Evolutionary conservation across 2,113 vertebrate species (phyloP), one percentile per base, ranked within the genome.

Genomic region (human (Homo sapiens)): DNA sequence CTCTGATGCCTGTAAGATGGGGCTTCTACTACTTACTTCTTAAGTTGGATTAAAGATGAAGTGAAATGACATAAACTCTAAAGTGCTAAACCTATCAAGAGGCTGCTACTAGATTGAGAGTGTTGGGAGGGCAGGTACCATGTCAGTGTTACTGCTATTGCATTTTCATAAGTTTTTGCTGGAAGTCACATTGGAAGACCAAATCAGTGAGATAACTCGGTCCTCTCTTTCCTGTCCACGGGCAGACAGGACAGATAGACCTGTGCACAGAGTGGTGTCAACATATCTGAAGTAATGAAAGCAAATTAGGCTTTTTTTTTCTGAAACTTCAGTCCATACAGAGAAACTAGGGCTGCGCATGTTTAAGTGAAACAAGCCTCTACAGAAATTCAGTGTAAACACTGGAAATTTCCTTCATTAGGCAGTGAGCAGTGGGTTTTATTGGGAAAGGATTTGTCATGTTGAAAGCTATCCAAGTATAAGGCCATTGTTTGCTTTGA

Each of bases 401-500:
- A 75, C 18, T 45, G 61, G 9, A 89, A 87, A 35, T 82, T 86
- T 80, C 45, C 66, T 45, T 96, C 52, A 45, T 32, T 48, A 91
- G 73, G 68, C 86, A 64, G 13, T 64, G 25, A 95, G 75, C 64
- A 80, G 25, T 75, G 76, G 17, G 20, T 81, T 95, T 88, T 94
- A 50, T 35, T 89, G 30, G 72, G 64, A 89, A 91, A 23, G 25
- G 50, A 89, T 93, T 81, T 80, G 87, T 84, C 38, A 87, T 57
- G 7, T 38, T 92, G 16, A 52, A 92, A 86, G 25, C 76, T 94
- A 89, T 95, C 55, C 81, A 92, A 45, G 90, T 93, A 17, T 76
- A 87, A 87, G 14, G 52, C 61, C 80, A 52, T 72, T 88, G 64
- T 80, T 93, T 89, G 50, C 84, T 81, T 90, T 90, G 57, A 94